Percentiles rank a stretch among this genome's conserved stretches.
Conservation (phyloP, 2,797 vertebrate genomes). For the Enteromius trimaculatus region DNA sequence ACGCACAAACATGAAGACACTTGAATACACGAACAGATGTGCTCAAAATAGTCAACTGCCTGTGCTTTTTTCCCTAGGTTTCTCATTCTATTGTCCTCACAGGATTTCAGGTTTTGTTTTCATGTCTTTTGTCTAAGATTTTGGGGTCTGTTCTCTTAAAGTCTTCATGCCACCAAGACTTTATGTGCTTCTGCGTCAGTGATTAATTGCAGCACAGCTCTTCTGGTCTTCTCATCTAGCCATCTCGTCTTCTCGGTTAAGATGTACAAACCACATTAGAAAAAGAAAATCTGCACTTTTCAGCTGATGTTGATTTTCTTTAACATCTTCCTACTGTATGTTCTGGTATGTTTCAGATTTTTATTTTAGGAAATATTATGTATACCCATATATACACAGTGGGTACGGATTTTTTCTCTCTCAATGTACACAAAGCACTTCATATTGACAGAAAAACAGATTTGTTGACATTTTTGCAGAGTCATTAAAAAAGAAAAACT, state of each 20-base stretch:
- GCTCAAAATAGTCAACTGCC: neutral
- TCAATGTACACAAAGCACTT: too few species aligned
- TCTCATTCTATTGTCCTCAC: conserved; percentile 63
- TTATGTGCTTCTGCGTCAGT: conserved; percentile 61
- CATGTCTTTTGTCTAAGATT: conserved; percentile 55
- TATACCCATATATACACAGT: too few species aligned
- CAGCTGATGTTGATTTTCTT: neutral
- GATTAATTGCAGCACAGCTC: conserved; percentile 32
- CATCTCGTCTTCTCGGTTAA: neutral
- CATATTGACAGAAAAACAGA: too few species aligned
- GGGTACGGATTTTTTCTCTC: too few species aligned
- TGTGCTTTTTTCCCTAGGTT: neutral
- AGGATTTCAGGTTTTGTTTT: conserved; percentile 62
- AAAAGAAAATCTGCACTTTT: conserved; percentile 28
- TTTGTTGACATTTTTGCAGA: too few species aligned
- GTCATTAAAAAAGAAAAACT: too few species aligned
- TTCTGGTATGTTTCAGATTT: neutral
- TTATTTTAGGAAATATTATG: too few species aligned
- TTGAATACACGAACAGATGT: conserved; percentile 13
- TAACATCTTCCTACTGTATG: neutral
- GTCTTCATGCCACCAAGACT: conserved; percentile 44
- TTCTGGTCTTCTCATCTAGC: conserved; percentile 21
- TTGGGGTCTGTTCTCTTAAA: conserved; percentile 51
- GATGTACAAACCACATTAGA: conserved; percentile 21
- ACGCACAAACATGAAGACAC: conserved; percentile 14